Percentiles rank a stretch among this genome's conserved stretches.
Evolutionary conservation across 2,113 vertebrate genomes (phyloP).

Genomic region (Toxostoma redivivum): DNA sequence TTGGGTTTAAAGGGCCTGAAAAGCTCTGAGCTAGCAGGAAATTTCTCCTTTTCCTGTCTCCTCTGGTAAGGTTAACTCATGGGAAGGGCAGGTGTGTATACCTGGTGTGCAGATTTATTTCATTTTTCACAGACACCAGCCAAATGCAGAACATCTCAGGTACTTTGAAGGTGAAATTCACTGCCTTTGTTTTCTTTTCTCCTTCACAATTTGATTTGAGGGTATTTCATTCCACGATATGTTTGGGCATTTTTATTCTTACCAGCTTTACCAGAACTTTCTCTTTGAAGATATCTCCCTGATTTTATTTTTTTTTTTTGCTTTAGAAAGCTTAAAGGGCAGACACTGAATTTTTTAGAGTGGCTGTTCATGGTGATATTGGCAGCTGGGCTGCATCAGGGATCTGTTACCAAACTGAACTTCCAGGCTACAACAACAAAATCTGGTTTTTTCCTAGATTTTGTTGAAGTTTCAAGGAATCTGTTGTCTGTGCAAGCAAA

Average conservation of each 20-base stretch:
- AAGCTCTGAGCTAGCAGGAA: background rate
- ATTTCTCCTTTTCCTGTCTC: background rate
- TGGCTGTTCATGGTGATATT: background rate
- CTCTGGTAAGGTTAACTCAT: background rate
- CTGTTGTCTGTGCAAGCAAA: conserved; percentile 76
- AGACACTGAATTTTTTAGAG: background rate
- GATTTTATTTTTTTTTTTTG: background rate
- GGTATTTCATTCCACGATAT: background rate
- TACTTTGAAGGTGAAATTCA: background rate
- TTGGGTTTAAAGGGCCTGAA: background rate
- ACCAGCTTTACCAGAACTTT: background rate
- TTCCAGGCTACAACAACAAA: background rate
- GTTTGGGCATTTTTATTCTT: background rate
- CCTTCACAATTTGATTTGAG: background rate
- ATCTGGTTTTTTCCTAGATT: conserved; percentile 71
- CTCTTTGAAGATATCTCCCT: background rate
- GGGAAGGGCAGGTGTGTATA: too few species aligned
- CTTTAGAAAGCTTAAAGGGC: background rate
- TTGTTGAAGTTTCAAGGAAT: conserved; percentile 76
- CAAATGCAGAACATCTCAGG: background rate
- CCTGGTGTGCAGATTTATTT: background rate
- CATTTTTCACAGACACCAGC: background rate
- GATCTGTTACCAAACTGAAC: background rate
- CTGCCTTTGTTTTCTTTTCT: background rate
- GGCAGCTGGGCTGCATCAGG: background rate